Conservation (phyloP, 2,113 vertebrate species). For the Hiodon tergisus region DNA sequence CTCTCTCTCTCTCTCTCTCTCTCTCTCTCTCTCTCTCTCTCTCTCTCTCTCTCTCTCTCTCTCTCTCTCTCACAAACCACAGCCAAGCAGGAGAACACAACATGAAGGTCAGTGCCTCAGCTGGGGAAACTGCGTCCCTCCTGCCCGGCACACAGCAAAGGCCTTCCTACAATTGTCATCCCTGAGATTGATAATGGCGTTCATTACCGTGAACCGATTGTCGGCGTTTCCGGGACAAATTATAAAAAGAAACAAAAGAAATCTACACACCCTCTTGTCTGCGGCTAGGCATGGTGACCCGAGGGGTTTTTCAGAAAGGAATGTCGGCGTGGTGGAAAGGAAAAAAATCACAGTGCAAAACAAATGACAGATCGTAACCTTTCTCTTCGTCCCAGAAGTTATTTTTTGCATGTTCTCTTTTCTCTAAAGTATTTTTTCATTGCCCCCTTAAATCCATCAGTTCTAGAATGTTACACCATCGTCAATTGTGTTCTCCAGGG, state of each 20-base stretch:
- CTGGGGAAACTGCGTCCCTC: conserved; percentile 72
- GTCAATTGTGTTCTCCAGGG: neutral
- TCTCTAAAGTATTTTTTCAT: neutral
- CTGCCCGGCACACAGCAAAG: conserved; percentile 73
- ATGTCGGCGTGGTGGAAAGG: conserved; percentile 34
- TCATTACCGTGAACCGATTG: conserved; percentile 83
- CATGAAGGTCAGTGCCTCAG: conserved; percentile 51
- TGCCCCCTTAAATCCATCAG: conserved; percentile 15
- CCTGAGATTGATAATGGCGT: conserved; percentile 83
- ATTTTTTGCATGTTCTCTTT: neutral
- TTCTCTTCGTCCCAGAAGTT: neutral
- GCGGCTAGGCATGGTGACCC: conserved; percentile 31
- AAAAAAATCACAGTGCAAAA: neutral
- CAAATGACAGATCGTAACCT: conserved; percentile 3
- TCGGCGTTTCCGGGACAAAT: conserved; percentile 94
- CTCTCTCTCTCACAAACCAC: conserved; percentile 57
- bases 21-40: conserved; percentile 2
- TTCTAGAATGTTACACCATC: neutral
- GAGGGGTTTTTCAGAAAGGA: conserved; percentile 19
- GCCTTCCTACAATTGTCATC: conserved; percentile 92
- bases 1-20: neutral
- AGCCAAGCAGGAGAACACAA: neutral
- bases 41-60: conserved; percentile 30
- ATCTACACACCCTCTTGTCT: conserved; percentile 69
- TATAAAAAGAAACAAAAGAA: conserved; percentile 95